Evolutionary conservation across 1,140 invertebrate genomes (phyloP).

Genomic region (Hetaerina americana): DNA sequence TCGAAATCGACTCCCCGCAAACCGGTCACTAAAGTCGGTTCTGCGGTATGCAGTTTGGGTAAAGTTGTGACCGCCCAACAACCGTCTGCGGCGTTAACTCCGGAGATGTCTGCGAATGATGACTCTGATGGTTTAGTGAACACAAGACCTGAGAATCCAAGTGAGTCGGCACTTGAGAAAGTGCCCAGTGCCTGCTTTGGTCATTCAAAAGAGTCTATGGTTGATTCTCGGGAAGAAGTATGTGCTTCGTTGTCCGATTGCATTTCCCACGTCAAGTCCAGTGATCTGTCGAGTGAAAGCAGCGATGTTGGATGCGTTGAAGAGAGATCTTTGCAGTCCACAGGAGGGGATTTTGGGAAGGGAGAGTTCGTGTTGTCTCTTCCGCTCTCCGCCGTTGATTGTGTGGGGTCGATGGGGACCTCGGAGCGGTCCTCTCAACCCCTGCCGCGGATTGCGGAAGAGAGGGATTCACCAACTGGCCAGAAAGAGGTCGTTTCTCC

Average conservation of each 20-base stretch:
- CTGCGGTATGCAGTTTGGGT: slow-evolving; percentile 25
- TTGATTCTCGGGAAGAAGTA: neutral
- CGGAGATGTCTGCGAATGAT: neutral
- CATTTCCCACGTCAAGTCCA: neutral
- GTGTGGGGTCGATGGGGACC: neutral
- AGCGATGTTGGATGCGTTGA: neutral
- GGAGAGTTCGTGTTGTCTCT: neutral
- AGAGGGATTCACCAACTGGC: slow-evolving; percentile 68
- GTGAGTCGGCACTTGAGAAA: neutral
- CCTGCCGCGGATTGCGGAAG: slow-evolving; percentile 61
- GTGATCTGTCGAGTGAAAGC: neutral
- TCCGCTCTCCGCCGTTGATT: neutral
- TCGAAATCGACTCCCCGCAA: slow-evolving; percentile 43
- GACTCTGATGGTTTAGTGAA: slow-evolving; percentile 16
- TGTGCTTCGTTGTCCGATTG: neutral
- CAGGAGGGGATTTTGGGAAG: neutral
- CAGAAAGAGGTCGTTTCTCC: slow-evolving; percentile 20
- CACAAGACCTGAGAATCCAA: slow-evolving; percentile 11
- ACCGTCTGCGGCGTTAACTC: slow-evolving; percentile 22
- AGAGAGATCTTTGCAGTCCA: neutral
- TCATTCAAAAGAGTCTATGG: neutral
- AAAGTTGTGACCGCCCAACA: slow-evolving; percentile 31
- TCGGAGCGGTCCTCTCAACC: slow-evolving; percentile 12
- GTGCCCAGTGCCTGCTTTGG: neutral
- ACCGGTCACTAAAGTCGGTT: slow-evolving; percentile 36